Evolutionary conservation across 2,797 vertebrate species (phyloP), one percentile per base, ranked within the genome.

Genomic region (Gallinago nigripennis): DNA sequence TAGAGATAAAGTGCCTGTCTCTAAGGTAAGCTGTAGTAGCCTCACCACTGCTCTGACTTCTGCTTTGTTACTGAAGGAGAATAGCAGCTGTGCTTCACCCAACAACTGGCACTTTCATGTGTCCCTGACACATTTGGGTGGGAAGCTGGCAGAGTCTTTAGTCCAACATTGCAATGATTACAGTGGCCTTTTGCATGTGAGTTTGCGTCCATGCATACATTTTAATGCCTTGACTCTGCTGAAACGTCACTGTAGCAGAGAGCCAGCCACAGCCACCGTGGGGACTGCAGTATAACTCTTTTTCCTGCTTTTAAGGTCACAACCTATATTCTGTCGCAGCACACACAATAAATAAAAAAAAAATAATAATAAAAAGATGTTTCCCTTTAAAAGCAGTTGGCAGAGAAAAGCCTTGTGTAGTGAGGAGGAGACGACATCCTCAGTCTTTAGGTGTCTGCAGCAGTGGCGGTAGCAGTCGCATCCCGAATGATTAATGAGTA

Each of bases 401-500:
- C 48, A 43, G 9, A 93, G 39, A 77, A 63, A 33, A 56, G 57
- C 68, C 37, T 66, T 90, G 20, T 2, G 2, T 56, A 66, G 53
- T 39, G 45, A 85, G 41, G 77, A 79, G 66, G 56, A 92, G 85
- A 57, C 65, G 71, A 56, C 73, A 83, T 75, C 72, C 78, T 93
- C 64, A 17, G 39, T 89, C 75, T 95, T 82, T 19, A 57, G 61
- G 50, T 82, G 76, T 84, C 87, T 94, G 90, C 71, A 53, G 86
- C 43, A 5, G 45, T 43, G 80, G 84, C 66, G 46, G 69, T 28
- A 43, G 66, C 82, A 31, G 75, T 71, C 25, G 6, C 66, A 56
- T 94, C 91, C 57, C 18, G 2, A 41, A 24, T 90, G 93, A 96
- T 94, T 82, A 92, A 96, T 56, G 88, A 88, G 82, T 41, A 54